These are phyloP conservation scores for Taenioides sp. DNA, from an alignment of 2,797 vertebrate species.

Conservation along the genomic window DNA sequence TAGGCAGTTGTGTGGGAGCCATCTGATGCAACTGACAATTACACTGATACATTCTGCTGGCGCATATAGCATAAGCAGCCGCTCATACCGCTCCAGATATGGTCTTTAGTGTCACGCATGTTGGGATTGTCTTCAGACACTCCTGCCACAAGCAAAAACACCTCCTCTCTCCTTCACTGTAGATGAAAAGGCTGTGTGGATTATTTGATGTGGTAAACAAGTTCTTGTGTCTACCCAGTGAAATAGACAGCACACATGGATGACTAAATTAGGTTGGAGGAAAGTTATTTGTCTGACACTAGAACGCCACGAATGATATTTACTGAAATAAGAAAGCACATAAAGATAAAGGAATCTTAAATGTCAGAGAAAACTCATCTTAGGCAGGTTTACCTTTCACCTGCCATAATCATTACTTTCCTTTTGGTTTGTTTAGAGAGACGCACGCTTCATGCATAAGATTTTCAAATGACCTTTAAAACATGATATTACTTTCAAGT, in stretches of 20 bases:
- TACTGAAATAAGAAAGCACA: conserved; percentile 13
- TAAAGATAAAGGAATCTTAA: conserved; percentile 29
- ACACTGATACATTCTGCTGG: conserved; percentile 26
- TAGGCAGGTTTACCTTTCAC: conserved; percentile 30
- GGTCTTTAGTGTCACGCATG: conserved; percentile 7
- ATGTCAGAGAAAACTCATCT: conserved; percentile 58
- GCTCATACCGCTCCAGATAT: conserved; percentile 9
- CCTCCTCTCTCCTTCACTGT: conserved; percentile 25
- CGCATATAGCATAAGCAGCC: conserved; percentile 30
- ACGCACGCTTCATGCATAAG: conserved; percentile 31
- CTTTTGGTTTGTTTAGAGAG: conserved; percentile 45
- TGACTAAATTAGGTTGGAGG: conserved; percentile 34
- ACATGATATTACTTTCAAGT: conserved; percentile 36
- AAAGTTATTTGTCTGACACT: conserved; percentile 12
- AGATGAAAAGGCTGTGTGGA: conserved; percentile 39
- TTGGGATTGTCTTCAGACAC: conserved; percentile 7
- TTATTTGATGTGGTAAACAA: conserved; percentile 41
- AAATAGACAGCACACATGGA: conserved; percentile 25
- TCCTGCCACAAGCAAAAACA: background rate
- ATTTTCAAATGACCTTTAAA: conserved; percentile 55
- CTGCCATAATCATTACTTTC: conserved; percentile 48
- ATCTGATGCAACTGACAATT: conserved; percentile 49
- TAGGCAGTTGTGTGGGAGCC: conserved; percentile 25
- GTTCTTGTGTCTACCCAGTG: conserved; percentile 3
- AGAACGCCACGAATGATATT: conserved; percentile 28